phyloP scores from a whole-genome alignment of 2,113 vertebrate genomes.

The Bujurquina vittata region DNA sequence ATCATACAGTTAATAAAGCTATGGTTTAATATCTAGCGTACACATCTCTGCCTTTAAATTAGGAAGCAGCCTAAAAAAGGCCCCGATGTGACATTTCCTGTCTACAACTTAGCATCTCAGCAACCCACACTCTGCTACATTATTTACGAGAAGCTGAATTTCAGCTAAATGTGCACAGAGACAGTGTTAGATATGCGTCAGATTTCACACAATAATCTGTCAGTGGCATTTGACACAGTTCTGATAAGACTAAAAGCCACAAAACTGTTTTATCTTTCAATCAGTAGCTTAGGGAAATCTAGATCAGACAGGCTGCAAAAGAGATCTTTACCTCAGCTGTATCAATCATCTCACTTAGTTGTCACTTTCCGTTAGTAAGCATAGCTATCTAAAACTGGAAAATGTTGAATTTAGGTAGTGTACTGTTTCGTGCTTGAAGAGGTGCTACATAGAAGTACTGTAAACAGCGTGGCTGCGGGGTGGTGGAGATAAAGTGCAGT shows the following conservation, averaged over 20 bases:
- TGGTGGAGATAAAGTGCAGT: background rate
- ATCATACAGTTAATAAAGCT: background rate
- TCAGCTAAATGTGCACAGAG: background rate
- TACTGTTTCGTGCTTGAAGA: background rate
- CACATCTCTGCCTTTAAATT: background rate
- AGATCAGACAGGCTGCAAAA: background rate
- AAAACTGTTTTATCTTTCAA: background rate
- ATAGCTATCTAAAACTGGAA: too few relatives aligned
- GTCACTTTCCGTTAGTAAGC: background rate
- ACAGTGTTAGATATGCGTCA: background rate
- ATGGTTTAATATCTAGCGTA: background rate
- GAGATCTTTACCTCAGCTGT: background rate
- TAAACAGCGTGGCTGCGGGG: background rate
- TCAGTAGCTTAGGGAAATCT: too few relatives aligned
- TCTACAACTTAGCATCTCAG: background rate
- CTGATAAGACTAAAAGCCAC: background rate
- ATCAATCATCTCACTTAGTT: background rate
- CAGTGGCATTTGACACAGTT: background rate
- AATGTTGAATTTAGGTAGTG: background rate
- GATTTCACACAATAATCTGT: background rate
- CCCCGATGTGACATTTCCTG: slow-evolving; percentile 1
- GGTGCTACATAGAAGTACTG: background rate
- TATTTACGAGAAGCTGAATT: slow-evolving; percentile 1
- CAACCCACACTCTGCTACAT: slow-evolving; percentile 23
- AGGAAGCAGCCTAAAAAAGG: background rate